Percentiles rank a stretch among this genome's conserved stretches.
Evolutionary conservation across 2,888 invertebrate species (phyloP).

Genomic region (Polymixis flavicincta): DNA sequence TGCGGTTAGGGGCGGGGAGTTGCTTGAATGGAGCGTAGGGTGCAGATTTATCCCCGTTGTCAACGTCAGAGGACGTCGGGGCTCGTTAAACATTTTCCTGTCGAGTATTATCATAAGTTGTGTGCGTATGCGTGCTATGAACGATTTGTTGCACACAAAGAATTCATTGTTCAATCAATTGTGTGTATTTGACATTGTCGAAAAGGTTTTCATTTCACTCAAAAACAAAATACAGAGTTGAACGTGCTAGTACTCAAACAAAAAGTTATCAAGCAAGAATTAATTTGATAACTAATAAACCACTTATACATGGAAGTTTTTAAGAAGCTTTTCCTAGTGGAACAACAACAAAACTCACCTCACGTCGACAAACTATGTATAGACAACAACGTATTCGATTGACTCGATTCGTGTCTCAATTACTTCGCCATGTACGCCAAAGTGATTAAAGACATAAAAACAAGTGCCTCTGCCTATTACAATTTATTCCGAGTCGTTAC

Average conservation of each 20-base stretch:
- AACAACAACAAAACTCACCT: not conserved
- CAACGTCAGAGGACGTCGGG: constrained; percentile 59
- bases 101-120: constrained; percentile 55
- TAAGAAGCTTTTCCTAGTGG: not conserved
- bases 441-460: constrained; percentile 72
- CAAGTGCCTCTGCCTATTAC: constrained; percentile 70
- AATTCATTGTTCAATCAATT: no score
- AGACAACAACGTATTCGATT: not conserved
- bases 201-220: not conserved
- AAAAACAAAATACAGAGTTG: not conserved
- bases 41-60: constrained; percentile 73
- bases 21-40: constrained; percentile 71
- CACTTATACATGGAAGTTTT: not conserved
- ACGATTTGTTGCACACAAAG: constrained; percentile 13
- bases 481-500: constrained; percentile 68
- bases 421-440: constrained; percentile 24
- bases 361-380: not conserved
- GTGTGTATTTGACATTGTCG: not conserved
- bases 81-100: constrained; percentile 68
- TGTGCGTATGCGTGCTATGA: constrained; percentile 15
- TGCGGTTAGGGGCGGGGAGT: constrained; percentile 80
- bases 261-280: not conserved
- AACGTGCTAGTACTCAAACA: not conserved
- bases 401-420: constrained; percentile 16
- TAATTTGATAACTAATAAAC: not conserved